Percentiles rank a stretch among this genome's conserved stretches.
phyloP scores from a whole-genome alignment of 2,113 vertebrate species.

The Pterophyllum scalare region DNA sequence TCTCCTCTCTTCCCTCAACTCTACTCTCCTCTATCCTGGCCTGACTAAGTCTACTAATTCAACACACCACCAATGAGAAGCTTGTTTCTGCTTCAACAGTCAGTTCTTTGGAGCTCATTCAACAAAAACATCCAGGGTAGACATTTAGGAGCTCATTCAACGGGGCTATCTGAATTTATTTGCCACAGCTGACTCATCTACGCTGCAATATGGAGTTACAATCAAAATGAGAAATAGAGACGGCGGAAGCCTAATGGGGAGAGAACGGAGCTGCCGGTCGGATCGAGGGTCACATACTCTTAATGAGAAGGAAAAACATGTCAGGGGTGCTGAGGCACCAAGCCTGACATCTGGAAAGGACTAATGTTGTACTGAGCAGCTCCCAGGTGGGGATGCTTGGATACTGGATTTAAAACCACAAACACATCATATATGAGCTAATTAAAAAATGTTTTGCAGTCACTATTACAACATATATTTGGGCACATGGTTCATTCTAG shows the following conservation, averaged over 20 bases:
- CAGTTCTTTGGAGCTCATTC: constrained; percentile 68
- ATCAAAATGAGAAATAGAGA: constrained; percentile 59
- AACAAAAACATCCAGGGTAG: constrained; percentile 62
- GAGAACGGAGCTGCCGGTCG: constrained; percentile 13
- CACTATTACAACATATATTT: background rate
- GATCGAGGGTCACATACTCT: constrained; percentile 17
- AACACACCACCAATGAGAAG: constrained; percentile 39
- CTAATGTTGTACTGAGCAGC: constrained; percentile 29
- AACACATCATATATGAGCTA: background rate
- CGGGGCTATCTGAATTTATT: constrained; percentile 50
- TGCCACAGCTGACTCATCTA: constrained; percentile 61
- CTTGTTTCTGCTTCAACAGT: constrained; percentile 56
- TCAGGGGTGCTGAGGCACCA: constrained; percentile 27
- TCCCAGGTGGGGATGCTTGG: constrained; percentile 29
- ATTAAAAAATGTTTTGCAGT: background rate
- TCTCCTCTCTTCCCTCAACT: constrained; percentile 33
- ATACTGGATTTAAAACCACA: background rate
- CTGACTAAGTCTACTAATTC: constrained; percentile 61
- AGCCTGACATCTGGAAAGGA: constrained; percentile 43
- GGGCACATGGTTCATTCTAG: background rate
- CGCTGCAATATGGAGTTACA: constrained; percentile 48
- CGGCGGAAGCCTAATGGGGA: constrained; percentile 42
- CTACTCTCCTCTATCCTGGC: constrained; percentile 33
- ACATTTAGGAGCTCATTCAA: constrained; percentile 57
- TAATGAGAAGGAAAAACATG: constrained; percentile 31